Percentiles rank a stretch among this genome's conserved stretches.
phyloP scores from a whole-genome alignment of 1,140 invertebrate species.

The Diachasma alloeum region DNA sequence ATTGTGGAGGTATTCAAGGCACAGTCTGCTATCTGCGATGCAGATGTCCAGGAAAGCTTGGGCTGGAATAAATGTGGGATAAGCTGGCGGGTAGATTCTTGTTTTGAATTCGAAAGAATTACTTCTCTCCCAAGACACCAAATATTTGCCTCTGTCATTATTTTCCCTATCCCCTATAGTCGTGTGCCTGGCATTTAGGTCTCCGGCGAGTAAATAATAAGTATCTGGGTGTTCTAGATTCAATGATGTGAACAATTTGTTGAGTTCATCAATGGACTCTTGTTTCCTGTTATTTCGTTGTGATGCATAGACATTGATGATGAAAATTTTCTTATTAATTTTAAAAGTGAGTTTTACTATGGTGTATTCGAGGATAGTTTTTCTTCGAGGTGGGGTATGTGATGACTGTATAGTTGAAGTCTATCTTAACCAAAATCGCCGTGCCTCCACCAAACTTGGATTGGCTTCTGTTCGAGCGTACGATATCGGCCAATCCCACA shows the following conservation, averaged over 20 bases:
- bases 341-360: slow-evolving; percentile 38
- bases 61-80: background rate
- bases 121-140: background rate
- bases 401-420: background rate
- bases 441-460: slow-evolving; percentile 4
- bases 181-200: slow-evolving; percentile 19
- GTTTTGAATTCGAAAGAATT: background rate
- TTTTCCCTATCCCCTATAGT: background rate
- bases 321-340: background rate
- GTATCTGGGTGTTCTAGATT: background rate
- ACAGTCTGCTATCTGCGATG: background rate
- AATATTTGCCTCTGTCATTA: background rate
- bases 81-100: background rate
- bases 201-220: slow-evolving; percentile 13
- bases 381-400: background rate
- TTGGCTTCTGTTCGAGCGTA: slow-evolving; percentile 3
- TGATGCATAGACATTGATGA: background rate
- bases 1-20: background rate
- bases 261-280: background rate
- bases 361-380: slow-evolving; percentile 40
- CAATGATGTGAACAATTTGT: background rate
- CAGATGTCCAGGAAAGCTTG: background rate
- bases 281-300: background rate
- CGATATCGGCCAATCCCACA: too few species aligned
- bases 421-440: slow-evolving; percentile 8